Conservation (phyloP, 2,113 vertebrate species). For the Rhipidura dahli region DNA sequence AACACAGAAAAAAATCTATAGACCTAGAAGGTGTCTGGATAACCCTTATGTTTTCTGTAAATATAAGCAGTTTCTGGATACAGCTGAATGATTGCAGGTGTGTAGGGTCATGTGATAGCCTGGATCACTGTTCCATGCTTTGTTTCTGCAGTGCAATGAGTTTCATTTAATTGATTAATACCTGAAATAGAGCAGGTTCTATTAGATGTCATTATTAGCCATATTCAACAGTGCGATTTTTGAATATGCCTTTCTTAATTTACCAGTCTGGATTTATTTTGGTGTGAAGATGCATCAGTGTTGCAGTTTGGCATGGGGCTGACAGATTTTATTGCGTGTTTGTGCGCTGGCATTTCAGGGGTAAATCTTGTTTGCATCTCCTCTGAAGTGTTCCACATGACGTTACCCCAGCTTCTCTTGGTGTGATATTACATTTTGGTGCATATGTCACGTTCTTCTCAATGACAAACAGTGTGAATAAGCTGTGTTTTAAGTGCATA, state of each 20-base stretch:
- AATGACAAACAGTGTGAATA: not conserved
- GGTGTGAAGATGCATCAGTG: not conserved
- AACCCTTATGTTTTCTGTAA: not conserved
- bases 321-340: not conserved
- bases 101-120: not conserved
- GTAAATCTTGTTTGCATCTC: not conserved
- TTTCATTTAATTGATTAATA: not conserved
- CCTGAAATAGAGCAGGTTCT: slow-evolving; percentile 9
- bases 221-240: not conserved
- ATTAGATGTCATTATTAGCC: not conserved
- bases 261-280: not conserved
- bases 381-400: not conserved
- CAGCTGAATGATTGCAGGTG: not conserved
- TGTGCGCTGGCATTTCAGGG: not conserved
- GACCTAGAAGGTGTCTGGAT: not conserved
- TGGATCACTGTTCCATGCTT: not conserved
- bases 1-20: not conserved
- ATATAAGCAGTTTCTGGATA: not conserved
- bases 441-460: not conserved
- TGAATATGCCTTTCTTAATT: not conserved
- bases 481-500: not conserved
- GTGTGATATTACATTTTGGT: not conserved
- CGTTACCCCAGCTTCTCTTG: not conserved
- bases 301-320: not conserved
- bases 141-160: not conserved